Conservation (phyloP, 2,797 vertebrate species). For the Spinus pinus region DNA sequence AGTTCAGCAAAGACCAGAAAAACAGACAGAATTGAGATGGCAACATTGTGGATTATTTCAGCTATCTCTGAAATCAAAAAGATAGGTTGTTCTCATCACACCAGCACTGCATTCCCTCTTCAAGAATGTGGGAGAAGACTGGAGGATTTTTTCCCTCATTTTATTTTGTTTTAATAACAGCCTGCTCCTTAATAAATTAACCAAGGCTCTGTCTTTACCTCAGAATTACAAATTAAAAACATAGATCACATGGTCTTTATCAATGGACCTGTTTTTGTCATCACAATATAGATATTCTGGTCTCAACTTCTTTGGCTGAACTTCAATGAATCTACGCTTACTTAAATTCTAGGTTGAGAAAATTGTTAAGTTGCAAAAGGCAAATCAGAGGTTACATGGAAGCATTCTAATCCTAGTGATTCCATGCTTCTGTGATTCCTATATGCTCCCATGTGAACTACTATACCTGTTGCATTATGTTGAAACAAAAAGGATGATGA, state of each 20-base stretch:
- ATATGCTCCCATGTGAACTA: neutral
- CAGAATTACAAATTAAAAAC: neutral
- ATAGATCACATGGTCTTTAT: neutral
- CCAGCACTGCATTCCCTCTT: fast-evolving
- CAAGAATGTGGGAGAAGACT: fast-evolving
- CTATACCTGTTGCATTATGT: neutral
- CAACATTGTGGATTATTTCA: neutral
- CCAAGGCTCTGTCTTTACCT: neutral
- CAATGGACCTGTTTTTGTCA: neutral
- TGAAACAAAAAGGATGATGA: neutral
- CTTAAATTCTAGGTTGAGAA: neutral
- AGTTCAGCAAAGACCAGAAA: neutral
- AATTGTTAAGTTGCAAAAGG: neutral
- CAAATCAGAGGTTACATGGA: neutral
- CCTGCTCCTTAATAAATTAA: neutral
- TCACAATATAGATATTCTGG: neutral
- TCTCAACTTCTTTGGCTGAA: neutral
- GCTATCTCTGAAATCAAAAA: neutral
- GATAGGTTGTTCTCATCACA: neutral
- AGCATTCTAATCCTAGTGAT: neutral
- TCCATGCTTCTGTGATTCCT: neutral
- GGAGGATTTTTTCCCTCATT: neutral
- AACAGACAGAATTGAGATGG: neutral
- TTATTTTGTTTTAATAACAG: neutral
- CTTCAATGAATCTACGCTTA: neutral